Conservation (phyloP, 2,797 vertebrate genomes). For the Oryzias dopingdopingensis region DNA sequence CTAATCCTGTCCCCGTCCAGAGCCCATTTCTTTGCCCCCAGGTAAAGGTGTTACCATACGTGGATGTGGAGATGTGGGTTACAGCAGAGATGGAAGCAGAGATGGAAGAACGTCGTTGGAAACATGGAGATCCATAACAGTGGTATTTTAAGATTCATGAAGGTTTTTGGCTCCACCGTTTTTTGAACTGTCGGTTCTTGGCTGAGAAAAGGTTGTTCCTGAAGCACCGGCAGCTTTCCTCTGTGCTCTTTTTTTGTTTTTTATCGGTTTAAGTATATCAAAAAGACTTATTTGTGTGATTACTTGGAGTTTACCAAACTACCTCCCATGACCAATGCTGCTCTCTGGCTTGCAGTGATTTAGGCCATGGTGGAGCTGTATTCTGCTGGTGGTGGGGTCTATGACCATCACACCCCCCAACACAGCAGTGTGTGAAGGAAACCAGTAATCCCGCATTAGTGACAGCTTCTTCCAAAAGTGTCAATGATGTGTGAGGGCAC, state of each 20-base stretch:
- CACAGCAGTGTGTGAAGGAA: slow-evolving; percentile 70
- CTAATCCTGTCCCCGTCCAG: slow-evolving; percentile 44
- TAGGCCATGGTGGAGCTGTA: slow-evolving; percentile 70
- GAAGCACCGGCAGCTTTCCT: slow-evolving; percentile 63
- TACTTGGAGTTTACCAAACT: slow-evolving; percentile 31
- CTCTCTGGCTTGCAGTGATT: slow-evolving; percentile 60
- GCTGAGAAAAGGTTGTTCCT: slow-evolving; percentile 75
- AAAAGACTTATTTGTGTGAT: too few relatives aligned
- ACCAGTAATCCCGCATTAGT: slow-evolving; percentile 65
- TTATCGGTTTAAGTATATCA: neutral
- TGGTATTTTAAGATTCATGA: slow-evolving; percentile 77
- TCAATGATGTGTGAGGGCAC: slow-evolving; percentile 69
- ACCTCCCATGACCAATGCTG: slow-evolving; percentile 53
- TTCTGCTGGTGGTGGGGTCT: slow-evolving; percentile 63
- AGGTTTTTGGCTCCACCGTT: slow-evolving; percentile 74
- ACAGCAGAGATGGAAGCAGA: slow-evolving; percentile 41
- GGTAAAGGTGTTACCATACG: slow-evolving; percentile 60
- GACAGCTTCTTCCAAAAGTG: slow-evolving; percentile 69
- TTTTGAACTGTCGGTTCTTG: slow-evolving; percentile 75
- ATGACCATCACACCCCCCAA: slow-evolving; percentile 51
- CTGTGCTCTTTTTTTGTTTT: slow-evolving; percentile 33
- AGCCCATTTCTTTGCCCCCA: slow-evolving; percentile 36
- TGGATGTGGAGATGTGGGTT: slow-evolving; percentile 39
- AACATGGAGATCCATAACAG: slow-evolving; percentile 56
- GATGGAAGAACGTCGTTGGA: slow-evolving; percentile 42